Percentiles rank a stretch among this genome's conserved stretches.
phyloP scores from a whole-genome alignment of 2,888 invertebrate species.

The Cosmia pyralina region DNA sequence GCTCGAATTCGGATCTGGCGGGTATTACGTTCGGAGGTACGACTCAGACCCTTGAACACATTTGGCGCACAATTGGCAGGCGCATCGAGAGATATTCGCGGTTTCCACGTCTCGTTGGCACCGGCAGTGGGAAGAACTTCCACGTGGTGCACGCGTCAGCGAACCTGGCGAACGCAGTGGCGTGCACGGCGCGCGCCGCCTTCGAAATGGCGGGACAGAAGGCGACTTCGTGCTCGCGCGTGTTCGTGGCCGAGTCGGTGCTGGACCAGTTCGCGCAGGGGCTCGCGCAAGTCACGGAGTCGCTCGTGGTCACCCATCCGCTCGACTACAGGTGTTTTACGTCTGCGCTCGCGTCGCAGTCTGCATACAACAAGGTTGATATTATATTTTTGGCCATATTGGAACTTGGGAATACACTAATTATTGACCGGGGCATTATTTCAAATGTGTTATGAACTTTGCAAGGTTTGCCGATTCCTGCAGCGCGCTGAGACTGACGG shows the following conservation, averaged over 20 bases:
- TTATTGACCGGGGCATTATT: not conserved
- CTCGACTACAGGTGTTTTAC: slow-evolving; percentile 94
- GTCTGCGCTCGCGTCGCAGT: slow-evolving; percentile 97
- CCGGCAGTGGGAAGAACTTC: slow-evolving; percentile 98
- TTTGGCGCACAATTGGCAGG: slow-evolving; percentile 96
- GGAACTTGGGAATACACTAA: not conserved
- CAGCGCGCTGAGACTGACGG: slow-evolving; percentile 36
- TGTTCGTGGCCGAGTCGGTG: slow-evolving; percentile 95
- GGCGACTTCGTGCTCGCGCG: slow-evolving; percentile 97
- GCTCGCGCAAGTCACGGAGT: slow-evolving; percentile 89
- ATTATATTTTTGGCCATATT: not conserved
- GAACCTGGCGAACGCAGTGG: slow-evolving; percentile 93
- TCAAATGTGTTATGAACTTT: not conserved
- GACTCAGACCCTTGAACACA: slow-evolving; percentile 95
- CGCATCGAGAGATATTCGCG: slow-evolving; percentile 94
- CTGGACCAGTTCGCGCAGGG: slow-evolving; percentile 91
- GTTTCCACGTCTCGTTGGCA: slow-evolving; percentile 96
- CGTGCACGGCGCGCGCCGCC: slow-evolving; percentile 94
- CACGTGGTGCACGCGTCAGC: slow-evolving; percentile 97
- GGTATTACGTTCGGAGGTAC: slow-evolving; percentile 98
- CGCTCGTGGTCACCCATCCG: slow-evolving; percentile 94
- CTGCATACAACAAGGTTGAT: slow-evolving; percentile 90
- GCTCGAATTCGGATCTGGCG: slow-evolving; percentile 94
- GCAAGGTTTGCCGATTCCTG: slow-evolving; percentile 37
- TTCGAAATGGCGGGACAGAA: slow-evolving; percentile 98